Percentiles rank a stretch among this genome's conserved stretches.
Conservation (phyloP, 2,797 vertebrate species). For the Petrocephalus sullivani region DNA sequence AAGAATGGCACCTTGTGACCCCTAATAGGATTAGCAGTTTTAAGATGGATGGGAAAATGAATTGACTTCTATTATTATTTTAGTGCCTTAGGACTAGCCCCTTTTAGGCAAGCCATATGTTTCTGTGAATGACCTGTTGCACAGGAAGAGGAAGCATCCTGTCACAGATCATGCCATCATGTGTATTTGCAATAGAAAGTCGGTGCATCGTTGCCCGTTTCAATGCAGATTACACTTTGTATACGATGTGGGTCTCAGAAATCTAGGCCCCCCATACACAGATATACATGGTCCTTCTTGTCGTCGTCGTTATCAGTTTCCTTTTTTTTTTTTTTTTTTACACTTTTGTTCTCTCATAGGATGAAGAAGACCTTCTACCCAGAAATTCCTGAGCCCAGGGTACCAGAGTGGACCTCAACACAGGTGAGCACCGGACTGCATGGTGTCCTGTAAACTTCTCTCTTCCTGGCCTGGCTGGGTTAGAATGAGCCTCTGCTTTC, state of each 20-base stretch:
- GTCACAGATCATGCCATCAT: neutral
- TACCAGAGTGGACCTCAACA: conserved; percentile 59
- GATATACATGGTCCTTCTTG: too few relatives aligned
- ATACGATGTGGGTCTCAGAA: neutral
- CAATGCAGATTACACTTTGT: neutral
- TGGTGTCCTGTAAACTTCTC: neutral
- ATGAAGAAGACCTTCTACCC: conserved; percentile 93
- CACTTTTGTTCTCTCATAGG: conserved; percentile 54
- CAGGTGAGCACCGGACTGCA: conserved; percentile 45
- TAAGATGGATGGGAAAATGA: neutral
- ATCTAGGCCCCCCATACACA: neutral
- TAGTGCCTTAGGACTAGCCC: neutral
- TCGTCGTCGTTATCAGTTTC: too few relatives aligned
- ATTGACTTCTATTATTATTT: neutral
- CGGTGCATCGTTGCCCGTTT: neutral
- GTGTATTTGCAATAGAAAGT: neutral
- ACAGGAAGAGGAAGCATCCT: neutral
- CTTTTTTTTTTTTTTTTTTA: neutral
- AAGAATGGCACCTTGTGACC: neutral
- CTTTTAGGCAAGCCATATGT: neutral
- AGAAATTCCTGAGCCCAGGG: conserved; percentile 90
- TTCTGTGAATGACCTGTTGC: neutral
- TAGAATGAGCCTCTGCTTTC: neutral
- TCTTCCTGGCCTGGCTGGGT: neutral
- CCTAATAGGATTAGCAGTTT: neutral